Conservation (phyloP, 2,113 vertebrate species). For the Pipa parva region DNA sequence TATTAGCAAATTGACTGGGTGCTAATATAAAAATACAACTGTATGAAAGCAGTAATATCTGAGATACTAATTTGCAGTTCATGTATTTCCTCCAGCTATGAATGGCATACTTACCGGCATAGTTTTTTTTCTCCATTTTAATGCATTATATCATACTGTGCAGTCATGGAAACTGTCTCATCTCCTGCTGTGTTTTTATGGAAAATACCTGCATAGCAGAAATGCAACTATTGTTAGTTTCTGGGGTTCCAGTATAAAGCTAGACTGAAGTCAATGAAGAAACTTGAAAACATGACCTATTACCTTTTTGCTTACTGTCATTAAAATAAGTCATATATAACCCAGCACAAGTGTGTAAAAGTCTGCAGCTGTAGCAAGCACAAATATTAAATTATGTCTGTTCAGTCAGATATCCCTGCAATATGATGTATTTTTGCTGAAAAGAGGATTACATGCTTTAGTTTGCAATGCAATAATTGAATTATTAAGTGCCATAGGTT, state of each 20-base stretch:
- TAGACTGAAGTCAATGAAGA: slow-evolving; percentile 6
- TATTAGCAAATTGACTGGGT: no score
- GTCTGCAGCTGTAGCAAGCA: neutral
- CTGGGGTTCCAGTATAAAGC: slow-evolving; percentile 11
- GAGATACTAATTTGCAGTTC: neutral
- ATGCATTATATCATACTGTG: slow-evolving; percentile 41
- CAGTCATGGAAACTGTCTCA: slow-evolving; percentile 43
- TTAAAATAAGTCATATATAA: slow-evolving; percentile 14
- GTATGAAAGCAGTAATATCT: neutral
- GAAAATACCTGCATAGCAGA: slow-evolving; percentile 32
- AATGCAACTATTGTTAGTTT: slow-evolving; percentile 24
- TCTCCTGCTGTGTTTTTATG: slow-evolving; percentile 38
- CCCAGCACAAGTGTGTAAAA: neutral
- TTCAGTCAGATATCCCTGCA: neutral
- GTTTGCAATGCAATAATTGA: neutral
- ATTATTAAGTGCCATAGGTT: neutral
- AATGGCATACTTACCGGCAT: slow-evolving; percentile 22
- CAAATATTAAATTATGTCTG: slow-evolving; percentile 2
- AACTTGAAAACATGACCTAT: slow-evolving; percentile 10
- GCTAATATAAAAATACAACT: no score
- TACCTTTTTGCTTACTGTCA: slow-evolving; percentile 19
- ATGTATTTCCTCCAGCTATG: slow-evolving; percentile 15
- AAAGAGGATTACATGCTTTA: slow-evolving; percentile 18
- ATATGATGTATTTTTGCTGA: slow-evolving; percentile 2
- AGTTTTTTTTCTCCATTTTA: slow-evolving; percentile 28